These are phyloP conservation scores for Zygaena filipendulae DNA, from an alignment of 2,888 invertebrate species.

Conservation along the genomic window DNA sequence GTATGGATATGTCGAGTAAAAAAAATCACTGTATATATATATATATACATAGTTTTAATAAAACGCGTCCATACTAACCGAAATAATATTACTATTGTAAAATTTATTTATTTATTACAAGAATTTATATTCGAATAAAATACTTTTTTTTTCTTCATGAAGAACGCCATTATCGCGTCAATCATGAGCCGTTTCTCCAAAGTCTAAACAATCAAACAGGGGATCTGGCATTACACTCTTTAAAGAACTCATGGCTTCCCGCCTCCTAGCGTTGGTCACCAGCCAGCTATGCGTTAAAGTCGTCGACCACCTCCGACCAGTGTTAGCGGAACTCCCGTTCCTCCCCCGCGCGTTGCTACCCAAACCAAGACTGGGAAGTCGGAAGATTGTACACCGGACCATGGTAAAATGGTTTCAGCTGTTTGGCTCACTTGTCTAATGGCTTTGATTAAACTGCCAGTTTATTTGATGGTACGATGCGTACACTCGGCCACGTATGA, in stretches of 20 bases:
- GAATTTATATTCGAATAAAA: too few species aligned
- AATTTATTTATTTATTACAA: too few species aligned
- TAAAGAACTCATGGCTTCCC: conserved; percentile 63
- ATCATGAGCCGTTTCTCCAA: too few species aligned
- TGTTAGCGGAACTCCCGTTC: conserved; percentile 33
- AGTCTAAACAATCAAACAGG: too few species aligned
- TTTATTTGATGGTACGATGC: conserved; percentile 67
- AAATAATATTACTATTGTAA: too few species aligned
- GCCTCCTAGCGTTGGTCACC: conserved; percentile 62
- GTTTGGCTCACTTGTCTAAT: conserved; percentile 67
- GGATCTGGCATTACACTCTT: conserved; percentile 33
- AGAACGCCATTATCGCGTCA: too few species aligned
- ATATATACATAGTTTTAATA: too few species aligned
- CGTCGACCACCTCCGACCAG: conserved; percentile 56
- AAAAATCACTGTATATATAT: too few species aligned
- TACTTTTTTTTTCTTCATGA: too few species aligned
- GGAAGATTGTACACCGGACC: conserved; percentile 35
- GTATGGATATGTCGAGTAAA: too few species aligned
- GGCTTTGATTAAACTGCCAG: conserved; percentile 68
- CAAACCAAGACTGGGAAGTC: too few species aligned
- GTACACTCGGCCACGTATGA: conserved; percentile 61
- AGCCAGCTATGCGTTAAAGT: conserved; percentile 67
- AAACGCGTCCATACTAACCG: too few species aligned
- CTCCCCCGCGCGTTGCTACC: conserved; percentile 18
- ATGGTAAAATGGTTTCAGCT: conserved; percentile 34